Conservation (phyloP, 2,888 invertebrate species). For the Andrena marginata region DNA sequence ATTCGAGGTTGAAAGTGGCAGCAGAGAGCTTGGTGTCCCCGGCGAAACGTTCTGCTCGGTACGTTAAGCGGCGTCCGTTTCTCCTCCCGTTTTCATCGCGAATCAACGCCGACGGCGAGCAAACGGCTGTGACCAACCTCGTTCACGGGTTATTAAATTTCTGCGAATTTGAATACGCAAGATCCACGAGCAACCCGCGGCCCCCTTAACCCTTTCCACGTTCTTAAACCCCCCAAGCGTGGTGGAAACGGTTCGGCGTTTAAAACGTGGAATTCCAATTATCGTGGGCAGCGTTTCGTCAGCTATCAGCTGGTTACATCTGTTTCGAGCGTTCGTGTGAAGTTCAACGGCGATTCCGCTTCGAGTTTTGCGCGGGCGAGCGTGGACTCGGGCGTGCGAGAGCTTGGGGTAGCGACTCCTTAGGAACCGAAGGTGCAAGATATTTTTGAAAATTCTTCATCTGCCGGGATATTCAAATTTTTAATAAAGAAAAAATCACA, state of each 20-base stretch:
- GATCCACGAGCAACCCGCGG: constrained; percentile 2
- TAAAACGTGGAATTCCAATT: constrained; percentile 81
- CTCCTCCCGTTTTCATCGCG: not conserved
- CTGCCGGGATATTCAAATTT: no score
- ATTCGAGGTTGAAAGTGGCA: not conserved
- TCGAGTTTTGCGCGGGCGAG: no score
- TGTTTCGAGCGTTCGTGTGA: constrained; percentile 74
- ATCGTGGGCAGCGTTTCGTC: constrained; percentile 77
- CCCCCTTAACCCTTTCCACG: not conserved
- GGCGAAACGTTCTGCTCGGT: not conserved
- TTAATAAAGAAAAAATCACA: no score
- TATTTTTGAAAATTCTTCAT: no score
- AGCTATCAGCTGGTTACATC: constrained; percentile 78
- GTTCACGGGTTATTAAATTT: constrained; percentile 75
- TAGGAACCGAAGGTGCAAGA: no score
- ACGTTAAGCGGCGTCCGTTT: not conserved
- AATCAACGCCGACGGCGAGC: constrained; percentile 36
- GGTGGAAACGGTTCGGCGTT: constrained; percentile 44
- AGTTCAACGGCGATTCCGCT: not conserved
- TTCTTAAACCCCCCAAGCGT: not conserved
- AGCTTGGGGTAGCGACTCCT: no score
- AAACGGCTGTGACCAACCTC: constrained; percentile 48
- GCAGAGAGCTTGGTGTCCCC: not conserved
- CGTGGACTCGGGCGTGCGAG: no score
- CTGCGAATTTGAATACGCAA: constrained; percentile 27